A percentile compares a stretch with the other conserved stretches of the same genome.
These are phyloP conservation scores for Thymelicus lineola DNA, from an alignment of 2,888 invertebrate genomes.

Conservation along the genomic window DNA sequence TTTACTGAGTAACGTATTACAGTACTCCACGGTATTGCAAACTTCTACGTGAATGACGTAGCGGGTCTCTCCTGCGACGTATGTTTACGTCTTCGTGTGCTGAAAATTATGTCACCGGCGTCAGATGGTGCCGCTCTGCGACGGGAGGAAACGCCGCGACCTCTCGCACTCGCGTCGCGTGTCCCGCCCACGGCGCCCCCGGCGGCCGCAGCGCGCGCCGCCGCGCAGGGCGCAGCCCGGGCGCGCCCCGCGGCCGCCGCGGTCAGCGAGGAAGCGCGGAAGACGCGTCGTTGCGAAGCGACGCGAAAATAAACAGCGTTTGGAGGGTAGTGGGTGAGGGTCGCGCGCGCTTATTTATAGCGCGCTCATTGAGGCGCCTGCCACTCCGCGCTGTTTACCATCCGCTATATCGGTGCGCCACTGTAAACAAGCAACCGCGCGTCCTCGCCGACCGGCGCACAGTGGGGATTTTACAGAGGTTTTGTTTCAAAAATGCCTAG, in stretches of 20 bases:
- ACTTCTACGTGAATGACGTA: constrained; percentile 4
- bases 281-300: constrained; percentile 39
- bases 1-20: background rate
- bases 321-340: constrained; percentile 75
- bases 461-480: too few species aligned
- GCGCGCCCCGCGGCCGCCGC: constrained; percentile 5
- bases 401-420: constrained; percentile 34
- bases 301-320: constrained; percentile 56
- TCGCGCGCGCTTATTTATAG: constrained; percentile 67
- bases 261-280: constrained; percentile 37
- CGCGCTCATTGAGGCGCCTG: constrained; percentile 60
- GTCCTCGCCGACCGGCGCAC: background rate
- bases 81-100: constrained; percentile 6
- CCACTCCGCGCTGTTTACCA: constrained; percentile 45
- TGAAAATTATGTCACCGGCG: constrained; percentile 2
- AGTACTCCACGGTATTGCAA: background rate
- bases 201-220: constrained; percentile 26
- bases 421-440: constrained; percentile 38
- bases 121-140: background rate
- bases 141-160: constrained; percentile 4
- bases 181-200: constrained; percentile 9
- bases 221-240: constrained; percentile 31
- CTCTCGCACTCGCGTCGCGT: constrained; percentile 12
- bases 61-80: background rate
- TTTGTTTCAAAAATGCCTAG: too few species aligned